phyloP scores from a whole-genome alignment of 2,113 vertebrate genomes.

The Psilopsiagon aymara region DNA sequence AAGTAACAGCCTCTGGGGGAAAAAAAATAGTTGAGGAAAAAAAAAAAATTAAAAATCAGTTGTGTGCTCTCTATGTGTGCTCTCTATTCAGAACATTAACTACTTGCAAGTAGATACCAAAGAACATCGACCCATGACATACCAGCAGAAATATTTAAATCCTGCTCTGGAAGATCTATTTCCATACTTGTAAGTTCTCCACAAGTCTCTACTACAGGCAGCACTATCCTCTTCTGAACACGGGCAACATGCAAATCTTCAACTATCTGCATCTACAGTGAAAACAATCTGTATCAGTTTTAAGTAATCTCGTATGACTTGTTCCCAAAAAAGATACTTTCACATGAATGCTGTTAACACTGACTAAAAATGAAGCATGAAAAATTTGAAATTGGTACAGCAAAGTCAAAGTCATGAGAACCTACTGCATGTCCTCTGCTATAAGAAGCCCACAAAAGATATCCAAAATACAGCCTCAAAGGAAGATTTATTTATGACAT shows the following conservation, averaged over 20 bases:
- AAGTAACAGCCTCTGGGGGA: slow-evolving; percentile 58
- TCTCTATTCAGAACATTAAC: not conserved
- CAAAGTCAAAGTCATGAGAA: not conserved
- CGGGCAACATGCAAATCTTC: slow-evolving; percentile 88
- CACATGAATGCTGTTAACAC: not conserved
- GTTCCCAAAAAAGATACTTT: not conserved
- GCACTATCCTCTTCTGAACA: slow-evolving; percentile 77
- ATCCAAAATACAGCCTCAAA: not conserved
- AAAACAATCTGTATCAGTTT: not conserved
- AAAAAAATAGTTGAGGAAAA: not conserved
- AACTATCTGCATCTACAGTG: slow-evolving; percentile 82
- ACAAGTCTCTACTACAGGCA: slow-evolving; percentile 79
- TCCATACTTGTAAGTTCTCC: slow-evolving; percentile 92
- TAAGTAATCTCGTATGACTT: not conserved
- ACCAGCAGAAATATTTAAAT: slow-evolving; percentile 68
- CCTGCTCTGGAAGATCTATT: slow-evolving; percentile 83
- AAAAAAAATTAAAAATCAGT: not conserved
- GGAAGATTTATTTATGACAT: not conserved
- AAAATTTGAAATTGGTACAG: not conserved
- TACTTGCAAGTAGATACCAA: not conserved
- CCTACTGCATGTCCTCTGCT: not conserved
- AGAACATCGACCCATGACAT: not conserved
- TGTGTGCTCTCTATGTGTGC: not conserved
- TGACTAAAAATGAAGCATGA: not conserved
- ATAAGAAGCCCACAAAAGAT: not conserved